These are phyloP conservation scores for Halictus quadricinctus DNA, from an alignment of 2,888 invertebrate species.

Conservation along the genomic window DNA sequence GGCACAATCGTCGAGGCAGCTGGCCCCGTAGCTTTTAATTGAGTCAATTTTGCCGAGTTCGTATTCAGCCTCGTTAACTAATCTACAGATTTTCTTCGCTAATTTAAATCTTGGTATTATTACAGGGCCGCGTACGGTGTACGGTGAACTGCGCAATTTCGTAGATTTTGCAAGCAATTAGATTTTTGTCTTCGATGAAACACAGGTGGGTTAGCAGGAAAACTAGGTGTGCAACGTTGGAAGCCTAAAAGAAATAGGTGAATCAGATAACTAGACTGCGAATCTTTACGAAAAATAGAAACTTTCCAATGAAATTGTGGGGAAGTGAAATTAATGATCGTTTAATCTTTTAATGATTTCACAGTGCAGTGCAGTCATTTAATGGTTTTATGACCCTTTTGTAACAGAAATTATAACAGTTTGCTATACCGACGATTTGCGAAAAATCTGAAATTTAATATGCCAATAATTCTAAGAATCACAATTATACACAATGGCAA, in stretches of 20 bases:
- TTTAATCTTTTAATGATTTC: too few species aligned
- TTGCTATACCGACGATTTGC: too few species aligned
- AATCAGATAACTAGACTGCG: too few species aligned
- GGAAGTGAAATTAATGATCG: too few species aligned
- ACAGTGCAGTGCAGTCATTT: too few species aligned
- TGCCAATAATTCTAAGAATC: too few species aligned
- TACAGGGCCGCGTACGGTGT: constrained; percentile 1
- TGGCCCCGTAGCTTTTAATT: constrained; percentile 75
- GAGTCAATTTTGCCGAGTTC: constrained; percentile 76
- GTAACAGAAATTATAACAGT: too few species aligned
- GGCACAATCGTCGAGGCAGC: constrained; percentile 74
- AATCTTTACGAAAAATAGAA: too few species aligned
- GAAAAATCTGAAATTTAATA: too few species aligned
- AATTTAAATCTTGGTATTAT: constrained; percentile 66
- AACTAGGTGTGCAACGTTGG: background rate
- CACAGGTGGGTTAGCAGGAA: background rate
- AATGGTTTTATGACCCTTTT: too few species aligned
- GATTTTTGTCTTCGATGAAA: background rate
- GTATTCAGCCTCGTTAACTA: constrained; percentile 75
- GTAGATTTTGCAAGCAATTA: constrained; percentile 3
- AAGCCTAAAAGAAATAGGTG: background rate
- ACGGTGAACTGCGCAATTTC: background rate
- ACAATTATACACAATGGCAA: too few species aligned
- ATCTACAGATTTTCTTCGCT: constrained; percentile 78
- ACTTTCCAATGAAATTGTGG: too few species aligned